phyloP scores from a whole-genome alignment of 2,113 vertebrate species.

The Calonectris borealis region DNA sequence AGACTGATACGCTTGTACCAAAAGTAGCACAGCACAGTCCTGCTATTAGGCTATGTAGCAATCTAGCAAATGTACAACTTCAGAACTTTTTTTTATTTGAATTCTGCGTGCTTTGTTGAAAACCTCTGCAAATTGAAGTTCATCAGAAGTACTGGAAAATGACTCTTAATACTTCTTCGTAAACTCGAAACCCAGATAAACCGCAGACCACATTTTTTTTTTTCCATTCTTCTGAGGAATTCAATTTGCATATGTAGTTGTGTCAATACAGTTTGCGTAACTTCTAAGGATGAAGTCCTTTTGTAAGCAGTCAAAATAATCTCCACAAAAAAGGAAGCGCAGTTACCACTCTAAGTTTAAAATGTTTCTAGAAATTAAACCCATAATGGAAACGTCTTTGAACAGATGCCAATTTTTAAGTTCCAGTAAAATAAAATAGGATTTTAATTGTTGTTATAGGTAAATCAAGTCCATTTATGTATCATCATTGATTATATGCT shows the following conservation, averaged over 20 bases:
- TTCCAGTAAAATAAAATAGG: not conserved
- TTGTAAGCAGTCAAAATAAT: not conserved
- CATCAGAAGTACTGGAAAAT: conserved; percentile 33
- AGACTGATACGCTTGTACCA: accelerated
- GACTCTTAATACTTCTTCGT: conserved; percentile 33
- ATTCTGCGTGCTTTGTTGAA: not conserved
- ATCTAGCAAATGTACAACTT: not conserved
- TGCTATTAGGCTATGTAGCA: accelerated
- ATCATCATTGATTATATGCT: not conserved
- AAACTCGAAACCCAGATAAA: conserved; percentile 75
- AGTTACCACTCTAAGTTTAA: not conserved
- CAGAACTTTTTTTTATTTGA: not conserved
- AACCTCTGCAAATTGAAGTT: not conserved
- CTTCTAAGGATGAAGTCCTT: conserved; percentile 23
- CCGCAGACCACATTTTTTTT: conserved; percentile 68
- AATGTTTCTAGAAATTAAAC: not conserved
- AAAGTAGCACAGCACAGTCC: accelerated
- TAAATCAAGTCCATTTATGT: not conserved
- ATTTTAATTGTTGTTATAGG: not conserved
- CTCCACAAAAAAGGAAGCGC: not conserved
- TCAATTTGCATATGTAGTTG: conserved; percentile 54
- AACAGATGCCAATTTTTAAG: not conserved
- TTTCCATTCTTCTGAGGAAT: conserved; percentile 77
- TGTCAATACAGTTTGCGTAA: conserved; percentile 55
- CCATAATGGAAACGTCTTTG: not conserved